These are phyloP conservation scores for Hydroisotoma schaefferi DNA, from an alignment of 2,888 invertebrate genomes.

Conservation along the genomic window DNA sequence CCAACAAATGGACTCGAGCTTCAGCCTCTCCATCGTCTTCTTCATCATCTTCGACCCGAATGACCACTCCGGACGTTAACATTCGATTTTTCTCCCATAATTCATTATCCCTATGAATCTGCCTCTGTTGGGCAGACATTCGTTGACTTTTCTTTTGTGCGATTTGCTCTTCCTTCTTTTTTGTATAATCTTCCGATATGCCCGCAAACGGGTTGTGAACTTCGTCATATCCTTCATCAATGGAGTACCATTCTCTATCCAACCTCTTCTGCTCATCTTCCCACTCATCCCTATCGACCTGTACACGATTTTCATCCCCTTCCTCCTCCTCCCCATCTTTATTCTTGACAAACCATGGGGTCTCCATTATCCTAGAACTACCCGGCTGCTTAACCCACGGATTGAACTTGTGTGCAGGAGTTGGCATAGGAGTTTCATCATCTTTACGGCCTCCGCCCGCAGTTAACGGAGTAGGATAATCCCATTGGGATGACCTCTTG, in stretches of 20 bases:
- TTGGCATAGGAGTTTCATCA: slow-evolving; percentile 73
- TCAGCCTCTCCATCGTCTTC: slow-evolving; percentile 95
- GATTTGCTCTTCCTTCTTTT: slow-evolving; percentile 87
- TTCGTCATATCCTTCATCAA: slow-evolving; percentile 89
- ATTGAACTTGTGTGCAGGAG: slow-evolving; percentile 83
- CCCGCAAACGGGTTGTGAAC: slow-evolving; percentile 89
- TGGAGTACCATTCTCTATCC: slow-evolving; percentile 95
- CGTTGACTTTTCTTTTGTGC: slow-evolving; percentile 85
- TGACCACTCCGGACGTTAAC: slow-evolving; percentile 91
- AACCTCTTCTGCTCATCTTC: slow-evolving; percentile 83
- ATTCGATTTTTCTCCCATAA: slow-evolving; percentile 98
- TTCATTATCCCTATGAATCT: slow-evolving; percentile 87
- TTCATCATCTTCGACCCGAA: slow-evolving; percentile 79
- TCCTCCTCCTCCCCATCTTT: slow-evolving; percentile 52
- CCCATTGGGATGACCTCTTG: slow-evolving; percentile 40
- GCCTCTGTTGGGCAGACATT: slow-evolving; percentile 91
- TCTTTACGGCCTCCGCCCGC: slow-evolving; percentile 51
- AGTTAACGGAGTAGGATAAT: slow-evolving; percentile 40
- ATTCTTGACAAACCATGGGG: slow-evolving; percentile 41
- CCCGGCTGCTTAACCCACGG: slow-evolving; percentile 62
- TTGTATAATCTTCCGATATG: slow-evolving; percentile 85
- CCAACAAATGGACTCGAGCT: slow-evolving; percentile 89
- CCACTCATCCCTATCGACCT: slow-evolving; percentile 77
- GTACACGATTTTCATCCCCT: slow-evolving; percentile 60
- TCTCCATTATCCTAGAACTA: slow-evolving; percentile 43